Evolutionary conservation across 2,797 vertebrate species (phyloP), one percentile per base, ranked within the genome.

Genomic region (Helicolenus hilgendorfi): DNA sequence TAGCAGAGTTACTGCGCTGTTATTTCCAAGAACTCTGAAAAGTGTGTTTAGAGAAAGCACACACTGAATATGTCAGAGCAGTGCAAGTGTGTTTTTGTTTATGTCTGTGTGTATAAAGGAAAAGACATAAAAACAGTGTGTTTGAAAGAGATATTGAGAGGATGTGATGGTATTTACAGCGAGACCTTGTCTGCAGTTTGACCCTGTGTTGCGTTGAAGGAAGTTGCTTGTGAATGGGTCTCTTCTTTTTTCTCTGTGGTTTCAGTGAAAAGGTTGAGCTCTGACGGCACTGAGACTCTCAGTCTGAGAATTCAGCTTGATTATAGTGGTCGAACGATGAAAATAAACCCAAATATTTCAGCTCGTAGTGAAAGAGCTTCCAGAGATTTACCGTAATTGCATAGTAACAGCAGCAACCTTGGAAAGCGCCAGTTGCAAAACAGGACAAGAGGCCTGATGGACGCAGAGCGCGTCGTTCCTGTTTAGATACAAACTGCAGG

Each of bases 291-390:
- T 59, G 79, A 89, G 87, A 81, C 86, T 84, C 72, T 33, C 59
- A 59, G 89, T 89, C 91, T 93, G 87, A 90, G 85, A 91, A 90
- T 88, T 84, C 60, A 78, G 79, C 84, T 63, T 86, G 86, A 93
- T 94, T 88, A 91, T 74, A 92, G 93, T 83, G 71, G 85, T 75
- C 74, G 26, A 73, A 20, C 3, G 73, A 77, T 87, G 78, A 84
- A 88, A 88, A 87, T 53, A 85, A 80, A 87, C 81, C 89, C 35
- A 70, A 83, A 84, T 86, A 83, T 81, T 84, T 91, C 77, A 63
- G 84, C 86, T 84, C 72, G 78, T 63, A 53, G 77, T 15, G 18
- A 56, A 78, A 64, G 58, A 69, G 56, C 72, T 89, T 70, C 24
- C 55, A 59, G 81, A 69, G 72, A 79, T 77, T 68, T 87, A 69